Evolutionary conservation across 2,888 invertebrate genomes (phyloP).

Genomic region (Monochamus alternatus): DNA sequence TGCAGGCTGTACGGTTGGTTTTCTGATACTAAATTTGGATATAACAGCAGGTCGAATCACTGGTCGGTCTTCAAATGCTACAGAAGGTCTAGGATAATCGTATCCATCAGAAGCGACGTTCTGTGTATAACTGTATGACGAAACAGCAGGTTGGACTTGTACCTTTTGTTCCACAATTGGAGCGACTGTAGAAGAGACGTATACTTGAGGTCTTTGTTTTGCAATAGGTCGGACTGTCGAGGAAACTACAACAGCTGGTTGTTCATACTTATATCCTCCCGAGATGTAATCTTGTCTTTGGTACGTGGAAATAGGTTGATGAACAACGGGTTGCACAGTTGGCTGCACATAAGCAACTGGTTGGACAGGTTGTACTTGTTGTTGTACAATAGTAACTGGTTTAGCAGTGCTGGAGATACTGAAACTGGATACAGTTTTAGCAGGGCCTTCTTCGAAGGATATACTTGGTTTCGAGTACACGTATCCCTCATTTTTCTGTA

Average conservation of each 20-base stretch:
- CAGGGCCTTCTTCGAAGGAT: constrained; percentile 67
- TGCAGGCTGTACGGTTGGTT: constrained; percentile 40
- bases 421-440: constrained; percentile 10
- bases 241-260: constrained; percentile 39
- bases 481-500: constrained; percentile 60
- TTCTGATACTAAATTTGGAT: constrained; percentile 20
- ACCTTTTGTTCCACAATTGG: constrained; percentile 26
- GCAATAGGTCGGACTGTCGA: constrained; percentile 41
- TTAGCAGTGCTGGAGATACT: constrained; percentile 13
- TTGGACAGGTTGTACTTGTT: constrained; percentile 1
- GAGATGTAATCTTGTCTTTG: constrained; percentile 23
- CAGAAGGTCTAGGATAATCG: constrained; percentile 58
- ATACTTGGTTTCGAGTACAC: constrained; percentile 62
- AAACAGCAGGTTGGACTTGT: constrained; percentile 32
- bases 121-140: constrained; percentile 39
- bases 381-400: constrained; percentile 1
- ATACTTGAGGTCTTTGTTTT: constrained; percentile 45
- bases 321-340: neutral
- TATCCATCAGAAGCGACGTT: constrained; percentile 31
- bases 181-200: constrained; percentile 44
- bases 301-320: constrained; percentile 20
- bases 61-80: constrained; percentile 68
- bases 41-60: constrained; percentile 24
- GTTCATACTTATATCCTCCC: constrained; percentile 41
- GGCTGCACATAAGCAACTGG: neutral